Conservation (phyloP, 2,113 vertebrate species). For the Rynchops niger region DNA sequence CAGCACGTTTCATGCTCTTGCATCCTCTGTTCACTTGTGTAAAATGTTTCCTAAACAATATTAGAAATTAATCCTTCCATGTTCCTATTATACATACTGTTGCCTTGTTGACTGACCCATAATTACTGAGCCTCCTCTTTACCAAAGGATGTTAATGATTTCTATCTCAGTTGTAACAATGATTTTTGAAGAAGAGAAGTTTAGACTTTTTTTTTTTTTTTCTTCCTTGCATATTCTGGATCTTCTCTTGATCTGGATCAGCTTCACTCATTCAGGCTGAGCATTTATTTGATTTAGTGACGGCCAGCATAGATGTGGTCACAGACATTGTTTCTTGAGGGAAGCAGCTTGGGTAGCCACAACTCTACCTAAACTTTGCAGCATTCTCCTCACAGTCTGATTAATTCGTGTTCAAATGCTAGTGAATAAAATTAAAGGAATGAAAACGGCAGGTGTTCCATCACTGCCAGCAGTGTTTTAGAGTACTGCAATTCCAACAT, state of each 20-base stretch:
- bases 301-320: not conserved
- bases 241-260: not conserved
- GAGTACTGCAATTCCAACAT: not conserved
- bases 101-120: not conserved
- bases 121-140: not conserved
- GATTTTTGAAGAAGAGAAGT: not conserved
- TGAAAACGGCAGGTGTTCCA: not conserved
- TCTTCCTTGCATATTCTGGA: not conserved
- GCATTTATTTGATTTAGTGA: not conserved
- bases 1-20: not conserved
- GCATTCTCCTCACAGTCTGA: not conserved
- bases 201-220: not conserved
- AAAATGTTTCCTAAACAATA: not conserved
- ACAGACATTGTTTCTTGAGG: not conserved
- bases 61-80: not conserved
- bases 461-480: not conserved
- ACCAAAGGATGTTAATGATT: not conserved
- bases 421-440: slow-evolving; percentile 32
- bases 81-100: not conserved
- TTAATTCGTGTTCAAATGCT: slow-evolving; percentile 13
- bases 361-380: not conserved
- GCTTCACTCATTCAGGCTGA: not conserved
- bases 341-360: not conserved
- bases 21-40: not conserved
- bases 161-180: not conserved